These are phyloP conservation scores for Actinia equina DNA, from an alignment of 64 coral and sea anemone species.

Conservation along the genomic window DNA sequence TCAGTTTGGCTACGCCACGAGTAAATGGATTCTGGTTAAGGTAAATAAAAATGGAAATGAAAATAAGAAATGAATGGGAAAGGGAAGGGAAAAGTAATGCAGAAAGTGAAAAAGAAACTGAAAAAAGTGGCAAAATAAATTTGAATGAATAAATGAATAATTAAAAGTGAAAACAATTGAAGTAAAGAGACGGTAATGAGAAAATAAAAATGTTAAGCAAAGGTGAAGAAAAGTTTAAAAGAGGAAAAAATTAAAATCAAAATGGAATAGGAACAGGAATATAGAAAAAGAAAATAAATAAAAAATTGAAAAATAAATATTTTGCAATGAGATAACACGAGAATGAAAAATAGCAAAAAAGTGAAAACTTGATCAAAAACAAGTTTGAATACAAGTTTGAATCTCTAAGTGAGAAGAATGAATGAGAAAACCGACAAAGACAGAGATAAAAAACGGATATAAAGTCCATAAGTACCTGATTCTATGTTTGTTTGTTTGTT, in stretches of 20 bases:
- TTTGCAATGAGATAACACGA: too few species aligned
- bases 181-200: background rate
- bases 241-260: too few species aligned
- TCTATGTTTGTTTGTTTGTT: background rate
- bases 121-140: background rate
- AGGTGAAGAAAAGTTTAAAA: background rate
- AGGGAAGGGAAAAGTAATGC: background rate
- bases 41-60: background rate
- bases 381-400: too few species aligned
- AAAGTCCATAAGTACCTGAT: too few species aligned
- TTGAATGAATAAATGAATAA: background rate
- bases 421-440: too few species aligned
- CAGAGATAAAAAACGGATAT: too few species aligned
- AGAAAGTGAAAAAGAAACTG: too few species aligned
- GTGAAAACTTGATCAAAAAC: too few species aligned
- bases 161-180: background rate
- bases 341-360: too few species aligned
- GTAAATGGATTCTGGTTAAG: background rate
- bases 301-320: background rate
- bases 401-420: too few species aligned
- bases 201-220: background rate
- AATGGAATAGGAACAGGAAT: background rate
- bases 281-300: too few species aligned
- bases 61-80: too few species aligned
- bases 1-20: background rate